Conservation (phyloP, 2,888 invertebrate genomes). For the Agriopis leucophaearia region DNA sequence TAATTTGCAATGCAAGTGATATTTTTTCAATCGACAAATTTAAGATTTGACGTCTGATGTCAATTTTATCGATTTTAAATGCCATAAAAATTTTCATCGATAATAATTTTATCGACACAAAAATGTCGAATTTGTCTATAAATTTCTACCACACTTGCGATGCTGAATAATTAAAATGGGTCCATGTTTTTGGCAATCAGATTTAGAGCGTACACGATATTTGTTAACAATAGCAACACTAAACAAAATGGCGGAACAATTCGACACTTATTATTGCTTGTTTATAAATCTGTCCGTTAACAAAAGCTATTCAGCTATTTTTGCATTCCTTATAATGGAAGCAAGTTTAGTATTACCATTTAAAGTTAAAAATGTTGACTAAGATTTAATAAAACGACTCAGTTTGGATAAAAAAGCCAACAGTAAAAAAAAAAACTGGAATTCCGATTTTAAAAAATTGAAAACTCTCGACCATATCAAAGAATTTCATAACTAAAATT, state of each 20-base stretch:
- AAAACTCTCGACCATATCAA: neutral
- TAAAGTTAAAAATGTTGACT: constrained; percentile 47
- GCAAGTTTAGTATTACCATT: constrained; percentile 54
- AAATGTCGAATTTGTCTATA: neutral
- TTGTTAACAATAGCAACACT: constrained; percentile 40
- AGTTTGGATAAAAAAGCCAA: too few relatives aligned
- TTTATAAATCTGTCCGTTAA: constrained; percentile 17
- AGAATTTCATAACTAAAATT: too few relatives aligned
- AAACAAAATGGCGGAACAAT: constrained; percentile 35
- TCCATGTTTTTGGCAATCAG: constrained; percentile 47
- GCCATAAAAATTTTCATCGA: too few relatives aligned
- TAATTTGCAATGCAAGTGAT: constrained; percentile 4
- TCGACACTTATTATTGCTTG: constrained; percentile 42
- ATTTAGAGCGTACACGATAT: constrained; percentile 39
- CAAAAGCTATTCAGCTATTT: constrained; percentile 34
- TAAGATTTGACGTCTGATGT: neutral
- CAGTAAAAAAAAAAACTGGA: neutral
- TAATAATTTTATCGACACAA: neutral
- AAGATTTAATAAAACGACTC: neutral
- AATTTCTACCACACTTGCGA: neutral
- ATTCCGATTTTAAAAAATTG: neutral
- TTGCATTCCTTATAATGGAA: constrained; percentile 74
- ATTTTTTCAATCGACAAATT: constrained; percentile 1
- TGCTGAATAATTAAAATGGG: constrained; percentile 33
- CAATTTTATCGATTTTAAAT: neutral